phyloP scores from a whole-genome alignment of 2,888 invertebrate genomes.

The Synergus itoensis region DNA sequence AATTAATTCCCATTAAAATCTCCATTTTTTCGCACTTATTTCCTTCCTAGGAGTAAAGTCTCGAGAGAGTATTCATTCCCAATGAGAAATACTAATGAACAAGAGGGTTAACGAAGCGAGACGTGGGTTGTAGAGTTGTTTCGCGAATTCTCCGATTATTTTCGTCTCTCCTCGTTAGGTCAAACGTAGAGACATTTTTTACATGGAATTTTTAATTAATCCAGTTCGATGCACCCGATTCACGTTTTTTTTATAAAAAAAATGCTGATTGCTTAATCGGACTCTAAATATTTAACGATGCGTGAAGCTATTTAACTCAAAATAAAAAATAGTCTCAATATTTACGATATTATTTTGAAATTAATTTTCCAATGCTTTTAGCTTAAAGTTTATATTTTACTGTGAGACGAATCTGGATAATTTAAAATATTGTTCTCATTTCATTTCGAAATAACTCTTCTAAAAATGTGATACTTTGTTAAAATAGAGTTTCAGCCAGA shows the following conservation, averaged over 20 bases:
- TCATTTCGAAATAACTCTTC: no score
- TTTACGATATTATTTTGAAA: no score
- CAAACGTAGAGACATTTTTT: not conserved
- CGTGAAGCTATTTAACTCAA: not conserved
- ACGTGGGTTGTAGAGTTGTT: not conserved
- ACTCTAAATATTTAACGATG: not conserved
- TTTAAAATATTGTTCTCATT: not conserved
- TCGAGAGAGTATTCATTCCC: not conserved
- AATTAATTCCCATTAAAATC: no score
- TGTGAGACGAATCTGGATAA: not conserved
- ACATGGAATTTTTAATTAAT: constrained; percentile 2
- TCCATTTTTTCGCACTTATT: not conserved
- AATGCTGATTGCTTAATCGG: not conserved
- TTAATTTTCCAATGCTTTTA: no score
- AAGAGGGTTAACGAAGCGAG: constrained; percentile 2
- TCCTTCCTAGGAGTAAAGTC: not conserved
- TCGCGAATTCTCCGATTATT: constrained; percentile 1
- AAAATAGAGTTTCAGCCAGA: no score
- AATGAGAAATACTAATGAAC: not conserved
- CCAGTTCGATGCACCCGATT: not conserved
- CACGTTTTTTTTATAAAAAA: not conserved
- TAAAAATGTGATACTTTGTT: no score
- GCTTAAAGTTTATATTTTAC: no score
- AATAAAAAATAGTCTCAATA: no score
- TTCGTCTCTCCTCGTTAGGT: constrained; percentile 4